Evolutionary conservation across 2,888 invertebrate genomes (phyloP), one percentile per base, ranked within the genome.

Genomic region (Plebejus argus): DNA sequence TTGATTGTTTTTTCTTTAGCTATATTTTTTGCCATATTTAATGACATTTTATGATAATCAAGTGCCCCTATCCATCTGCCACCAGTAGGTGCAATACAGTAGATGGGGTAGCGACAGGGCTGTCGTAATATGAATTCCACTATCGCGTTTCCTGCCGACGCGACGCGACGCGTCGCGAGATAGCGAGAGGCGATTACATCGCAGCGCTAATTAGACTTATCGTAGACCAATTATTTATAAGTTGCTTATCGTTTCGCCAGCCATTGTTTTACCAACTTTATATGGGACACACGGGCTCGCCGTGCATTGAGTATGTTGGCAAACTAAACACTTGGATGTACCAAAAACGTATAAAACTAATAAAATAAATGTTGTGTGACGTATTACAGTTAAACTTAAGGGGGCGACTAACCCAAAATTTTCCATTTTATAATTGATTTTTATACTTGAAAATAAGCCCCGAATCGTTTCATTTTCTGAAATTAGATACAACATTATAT

Each of bases 171-270:
- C 80, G 83, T 83, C 83, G 85, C 85, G 84, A 90, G 91, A 91
- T 91, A 91, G 39, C 84, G 85, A 80, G 76, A 78, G 72, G 77
- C 82, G 92, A 92, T 92, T 86, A 83, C 88, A 91, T 90, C 90
- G 89, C 80, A 80, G 81, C 76, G 80, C 86, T 93, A 92, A 93
- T 93, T 93, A 93, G 86, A 88, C 82, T 90, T 92, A 92, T 93
- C 92, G 90, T 87, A 88, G 87, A 88, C 90, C 90, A 91, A 91
- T 93, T 93, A 92, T 92, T 91, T 91, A 91, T 91, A 89, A 90
- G 90, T 79, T 84, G 84, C 88, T 92, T 92, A 92, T 92, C 92
- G 90, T 80, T 79, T 78, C 80, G 80, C 82, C 81, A 83, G 84
- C 88, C 87, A 91, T 93, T 92, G 92, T 93, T 88, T 85, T 79